These are phyloP conservation scores for Trachops cirrhosus DNA, from an alignment of 2,797 vertebrate species.

Conservation along the genomic window DNA sequence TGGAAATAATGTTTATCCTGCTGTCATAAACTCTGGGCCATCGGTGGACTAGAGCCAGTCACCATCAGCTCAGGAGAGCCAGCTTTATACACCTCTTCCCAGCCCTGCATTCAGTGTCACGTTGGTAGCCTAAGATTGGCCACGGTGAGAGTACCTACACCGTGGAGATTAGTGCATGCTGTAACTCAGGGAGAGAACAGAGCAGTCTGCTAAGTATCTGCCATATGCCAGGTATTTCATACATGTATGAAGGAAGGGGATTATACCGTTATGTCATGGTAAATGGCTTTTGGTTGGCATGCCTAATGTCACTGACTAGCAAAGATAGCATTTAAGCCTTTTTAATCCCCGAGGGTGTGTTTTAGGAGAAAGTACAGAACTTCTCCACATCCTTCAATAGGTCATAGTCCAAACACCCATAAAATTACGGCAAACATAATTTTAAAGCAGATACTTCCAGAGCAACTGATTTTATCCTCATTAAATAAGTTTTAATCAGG, in stretches of 20 bases:
- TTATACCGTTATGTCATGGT: background rate
- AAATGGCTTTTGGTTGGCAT: background rate
- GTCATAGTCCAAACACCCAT: background rate
- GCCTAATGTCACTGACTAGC: background rate
- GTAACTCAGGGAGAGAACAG: background rate
- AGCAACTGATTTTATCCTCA: background rate
- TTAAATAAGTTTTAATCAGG: conserved; percentile 66
- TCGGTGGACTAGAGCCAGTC: background rate
- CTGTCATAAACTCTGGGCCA: background rate
- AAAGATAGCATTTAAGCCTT: background rate
- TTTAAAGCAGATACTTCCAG: background rate
- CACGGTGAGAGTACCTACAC: background rate
- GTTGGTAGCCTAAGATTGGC: background rate
- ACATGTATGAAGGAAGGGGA: background rate
- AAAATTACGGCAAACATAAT: background rate
- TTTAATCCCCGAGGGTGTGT: background rate
- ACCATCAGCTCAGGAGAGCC: background rate
- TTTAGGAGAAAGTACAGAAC: conserved; percentile 38
- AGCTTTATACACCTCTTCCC: background rate
- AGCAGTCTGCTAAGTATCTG: background rate
- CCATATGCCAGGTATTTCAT: background rate
- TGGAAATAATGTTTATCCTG: background rate
- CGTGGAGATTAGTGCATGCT: background rate
- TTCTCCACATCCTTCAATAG: background rate
- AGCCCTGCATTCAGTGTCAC: background rate